phyloP scores from a whole-genome alignment of 2,888 invertebrate species.

The Dyspetes luteomarginatus region DNA sequence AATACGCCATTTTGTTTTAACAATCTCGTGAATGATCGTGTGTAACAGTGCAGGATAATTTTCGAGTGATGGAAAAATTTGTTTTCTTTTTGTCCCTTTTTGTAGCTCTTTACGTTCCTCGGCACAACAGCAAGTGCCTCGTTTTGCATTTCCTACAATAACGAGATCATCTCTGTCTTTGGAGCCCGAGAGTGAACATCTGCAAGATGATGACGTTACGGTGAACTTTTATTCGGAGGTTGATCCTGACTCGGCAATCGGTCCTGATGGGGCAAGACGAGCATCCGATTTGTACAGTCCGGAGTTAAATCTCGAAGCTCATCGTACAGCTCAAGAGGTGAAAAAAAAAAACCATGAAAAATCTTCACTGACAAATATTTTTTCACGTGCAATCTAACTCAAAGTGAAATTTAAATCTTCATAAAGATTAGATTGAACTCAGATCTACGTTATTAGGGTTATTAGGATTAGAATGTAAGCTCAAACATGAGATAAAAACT shows the following conservation, averaged over 20 bases:
- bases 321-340: constrained; percentile 81
- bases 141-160: constrained; percentile 73
- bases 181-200: constrained; percentile 63
- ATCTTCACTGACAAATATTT: too few relatives aligned
- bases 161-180: constrained; percentile 62
- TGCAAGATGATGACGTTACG: constrained; percentile 58
- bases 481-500: too few relatives aligned
- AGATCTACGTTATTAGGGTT: too few relatives aligned
- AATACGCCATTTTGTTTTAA: too few relatives aligned
- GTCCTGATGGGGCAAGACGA: constrained; percentile 66
- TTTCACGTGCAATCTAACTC: too few relatives aligned
- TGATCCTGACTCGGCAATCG: constrained; percentile 62
- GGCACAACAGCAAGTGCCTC: constrained; percentile 78
- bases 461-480: too few relatives aligned
- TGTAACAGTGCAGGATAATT: too few relatives aligned
- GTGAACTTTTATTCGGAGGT: constrained; percentile 72
- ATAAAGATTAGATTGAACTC: too few relatives aligned
- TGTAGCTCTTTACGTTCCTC: constrained; percentile 78
- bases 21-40: too few relatives aligned
- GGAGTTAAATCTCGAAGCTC: constrained; percentile 81
- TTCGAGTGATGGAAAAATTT: not conserved
- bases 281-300: constrained; percentile 81
- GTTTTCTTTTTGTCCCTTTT: constrained; percentile 29
- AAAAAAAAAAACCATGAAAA: not conserved
- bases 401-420: too few relatives aligned